These are phyloP conservation scores for Dasyurus viverrinus DNA, from an alignment of 2,113 vertebrate species.

Conservation along the genomic window DNA sequence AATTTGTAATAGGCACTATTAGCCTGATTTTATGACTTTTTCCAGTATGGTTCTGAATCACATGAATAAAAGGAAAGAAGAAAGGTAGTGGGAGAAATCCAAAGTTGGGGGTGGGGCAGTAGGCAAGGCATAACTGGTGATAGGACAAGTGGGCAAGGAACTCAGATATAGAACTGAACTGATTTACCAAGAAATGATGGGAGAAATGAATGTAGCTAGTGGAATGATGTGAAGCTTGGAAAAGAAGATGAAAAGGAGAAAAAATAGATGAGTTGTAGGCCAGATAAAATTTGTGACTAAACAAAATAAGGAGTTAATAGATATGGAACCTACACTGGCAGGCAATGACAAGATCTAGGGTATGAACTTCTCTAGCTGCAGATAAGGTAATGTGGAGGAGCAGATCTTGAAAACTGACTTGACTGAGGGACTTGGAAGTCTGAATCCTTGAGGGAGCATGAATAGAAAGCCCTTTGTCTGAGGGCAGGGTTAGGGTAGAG, in stretches of 20 bases:
- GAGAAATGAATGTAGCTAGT: not conserved
- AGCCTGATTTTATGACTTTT: not conserved
- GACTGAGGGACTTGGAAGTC: not conserved
- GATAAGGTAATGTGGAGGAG: not conserved
- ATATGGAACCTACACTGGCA: not conserved
- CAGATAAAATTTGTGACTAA: not conserved
- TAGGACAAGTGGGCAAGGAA: not conserved
- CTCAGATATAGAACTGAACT: not conserved
- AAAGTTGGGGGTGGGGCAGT: not conserved
- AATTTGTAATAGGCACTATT: not conserved
- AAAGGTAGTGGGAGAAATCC: not conserved
- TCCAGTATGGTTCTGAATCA: not conserved
- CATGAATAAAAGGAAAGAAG: not conserved
- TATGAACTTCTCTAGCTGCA: not conserved
- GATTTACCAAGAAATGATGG: not conserved
- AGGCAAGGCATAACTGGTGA: not conserved
- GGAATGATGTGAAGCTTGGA: not conserved
- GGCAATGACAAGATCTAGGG: not conserved
- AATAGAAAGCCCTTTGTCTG: not conserved
- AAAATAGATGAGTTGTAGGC: not conserved
- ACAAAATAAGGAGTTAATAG: not conserved
- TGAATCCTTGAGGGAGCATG: not conserved
- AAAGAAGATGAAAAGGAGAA: not conserved
- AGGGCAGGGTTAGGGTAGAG: not conserved
- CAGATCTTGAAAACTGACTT: not conserved